Base-by-base conservation (phyloP, 2,797 vertebrate species). In the Phylloscopus collybita region DNA sequence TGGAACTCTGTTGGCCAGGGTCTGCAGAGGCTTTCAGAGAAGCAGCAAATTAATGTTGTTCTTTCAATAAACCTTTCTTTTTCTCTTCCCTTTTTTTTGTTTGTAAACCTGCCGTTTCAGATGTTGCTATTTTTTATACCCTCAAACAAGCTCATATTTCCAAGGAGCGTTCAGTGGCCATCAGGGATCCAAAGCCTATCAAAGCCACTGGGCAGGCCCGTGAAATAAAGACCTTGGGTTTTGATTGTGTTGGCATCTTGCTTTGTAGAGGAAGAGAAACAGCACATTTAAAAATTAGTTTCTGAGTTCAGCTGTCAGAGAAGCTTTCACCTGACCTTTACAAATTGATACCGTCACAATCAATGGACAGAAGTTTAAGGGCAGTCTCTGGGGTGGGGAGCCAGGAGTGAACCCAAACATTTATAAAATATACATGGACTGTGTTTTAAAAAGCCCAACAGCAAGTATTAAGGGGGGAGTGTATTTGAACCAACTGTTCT, bases 311-410 rank as follows among this genome's bases (percentile, higher is more conserved):
- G 66, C 92, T 94, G 95, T 92, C 88, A 69, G 78, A 84, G 88
- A 57, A 86, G 92, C 66, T 95, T 91, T 96, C 85, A 74, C 36
- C 54, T 95, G 95, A 93, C 90, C 96, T 96, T 95, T 94, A 84
- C 88, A 90, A 93, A 97, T 94, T 95, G 94, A 90, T 95, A 42
- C 47, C 1, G 18, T 94, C 94, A 84, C 88, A 94, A 95, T 95
- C 92, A 88, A 97, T 94, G 88, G 86, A 19, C 82, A 84, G 85
- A 83, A 95, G 73, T 91, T 96, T 88, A 88, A 96, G 82, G 76
- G 76, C 73, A 59, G 51, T 86, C 93, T 80, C 82, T 51, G 70
- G 82, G 69, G 67, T 9, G 19, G 19, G 12, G 10, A 51, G 22
- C 29, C 3, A 1, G 56, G 61, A 74, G 57, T 60, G 74, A 95